A percentile compares a stretch with the other conserved stretches of the same genome.
Conservation (phyloP, 2,888 invertebrate species). For the Campoplex capitator region DNA sequence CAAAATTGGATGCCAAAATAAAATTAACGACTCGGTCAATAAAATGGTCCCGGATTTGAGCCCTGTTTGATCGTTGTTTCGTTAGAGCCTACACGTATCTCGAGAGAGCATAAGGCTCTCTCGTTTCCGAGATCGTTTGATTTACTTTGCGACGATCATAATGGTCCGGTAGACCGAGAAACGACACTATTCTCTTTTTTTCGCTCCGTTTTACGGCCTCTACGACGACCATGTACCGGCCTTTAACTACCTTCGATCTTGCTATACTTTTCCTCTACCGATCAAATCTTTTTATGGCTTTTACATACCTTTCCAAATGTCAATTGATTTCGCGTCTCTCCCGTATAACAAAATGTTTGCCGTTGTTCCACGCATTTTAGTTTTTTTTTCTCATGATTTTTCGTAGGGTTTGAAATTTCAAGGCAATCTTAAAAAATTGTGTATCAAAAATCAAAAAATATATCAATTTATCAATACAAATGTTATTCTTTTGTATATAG, state of each 20-base stretch:
- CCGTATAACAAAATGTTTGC: not conserved
- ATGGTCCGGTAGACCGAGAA: conserved; percentile 49
- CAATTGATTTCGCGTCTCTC: conserved; percentile 21
- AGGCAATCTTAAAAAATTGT: not conserved
- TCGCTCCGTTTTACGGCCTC: conserved; percentile 42
- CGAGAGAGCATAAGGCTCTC: conserved; percentile 23
- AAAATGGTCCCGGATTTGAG: conserved; percentile 66
- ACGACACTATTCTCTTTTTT: conserved; percentile 18
- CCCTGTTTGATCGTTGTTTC: conserved; percentile 57
- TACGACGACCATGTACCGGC: conserved; percentile 47
- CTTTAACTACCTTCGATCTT: conserved; percentile 63
- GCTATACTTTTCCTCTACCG: conserved; percentile 29
- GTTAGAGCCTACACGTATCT: conserved; percentile 50
- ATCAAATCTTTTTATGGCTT: conserved; percentile 27
- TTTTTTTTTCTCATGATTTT: not conserved
- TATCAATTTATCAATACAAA: no score
- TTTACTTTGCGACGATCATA: conserved; percentile 65
- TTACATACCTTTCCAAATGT: conserved; percentile 42
- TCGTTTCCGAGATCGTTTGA: conserved; percentile 68
- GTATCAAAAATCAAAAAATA: no score
- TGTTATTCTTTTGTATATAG: no score
- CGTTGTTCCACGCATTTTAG: not conserved
- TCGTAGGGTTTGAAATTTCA: not conserved
- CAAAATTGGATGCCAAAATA: conserved; percentile 72
- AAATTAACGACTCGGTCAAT: conserved; percentile 68